Base-by-base conservation (phyloP, 1,140 invertebrate species). In the Pentalonia nigronervosa region DNA sequence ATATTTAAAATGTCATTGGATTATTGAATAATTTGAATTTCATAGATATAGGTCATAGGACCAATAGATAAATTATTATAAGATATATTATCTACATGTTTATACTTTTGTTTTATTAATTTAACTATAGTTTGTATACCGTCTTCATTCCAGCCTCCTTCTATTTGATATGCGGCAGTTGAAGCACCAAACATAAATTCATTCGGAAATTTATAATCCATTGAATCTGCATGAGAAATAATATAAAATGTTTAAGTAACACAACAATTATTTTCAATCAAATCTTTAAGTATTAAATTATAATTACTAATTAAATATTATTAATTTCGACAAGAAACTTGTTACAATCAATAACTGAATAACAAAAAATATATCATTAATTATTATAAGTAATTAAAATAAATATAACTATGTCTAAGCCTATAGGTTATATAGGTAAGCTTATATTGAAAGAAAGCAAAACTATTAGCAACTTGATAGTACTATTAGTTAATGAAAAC, bases 81-180 rank as follows among this genome's bases (percentile, higher is more conserved):
- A 60, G 25, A 25, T 60, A 30, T 60, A 0, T 25, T 25, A 2
- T 30, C 25, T 60, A 11, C 9, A 60, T 11, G 25, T 25, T 56
- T 7, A 53, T 53, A 60, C 56, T 60, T 9, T 0, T 60, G 56
- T 67, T 67, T 30, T n/a, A 30, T 67, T 67, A 14, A n/a, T 67
- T 67, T 67, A 67, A 67, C 11, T 25, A 56, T 23, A 56, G 17
- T 25, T 21, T 60, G 17, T 81, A 94, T 95, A 96, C 96, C 97
- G 95, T 96, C 96, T 94, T 94, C 95, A 95, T 97, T 96, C 97
- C 97, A 97, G n/a, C 95, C 97, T 81, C 97, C 97, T 95, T 97
- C 97, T 53, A 97, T 96, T 95, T 97, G 97, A 95, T 97, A 97
- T 4, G 96, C 95, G 0, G 96, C 95, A 1, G 96, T 95, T 0